These are phyloP conservation scores for Salvator merianae DNA, from an alignment of 2,113 vertebrate species.

Conservation along the genomic window DNA sequence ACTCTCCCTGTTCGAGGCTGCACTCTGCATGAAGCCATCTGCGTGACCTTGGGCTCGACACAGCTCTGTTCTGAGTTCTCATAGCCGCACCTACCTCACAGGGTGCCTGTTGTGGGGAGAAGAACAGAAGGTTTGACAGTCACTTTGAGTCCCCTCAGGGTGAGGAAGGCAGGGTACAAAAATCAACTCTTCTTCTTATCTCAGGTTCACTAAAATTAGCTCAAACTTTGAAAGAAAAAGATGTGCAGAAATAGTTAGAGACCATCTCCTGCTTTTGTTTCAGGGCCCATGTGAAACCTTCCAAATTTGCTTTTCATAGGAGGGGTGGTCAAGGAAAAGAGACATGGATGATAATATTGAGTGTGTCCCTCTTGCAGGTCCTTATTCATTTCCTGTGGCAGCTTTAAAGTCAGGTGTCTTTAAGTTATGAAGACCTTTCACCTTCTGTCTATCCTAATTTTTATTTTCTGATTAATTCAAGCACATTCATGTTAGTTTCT, in stretches of 20 bases:
- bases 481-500: slow-evolving; percentile 1
- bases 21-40: too few species aligned
- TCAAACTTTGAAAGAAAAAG: neutral
- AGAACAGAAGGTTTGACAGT: too few species aligned
- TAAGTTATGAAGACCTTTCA: neutral
- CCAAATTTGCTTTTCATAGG: neutral
- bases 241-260: neutral
- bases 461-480: neutral
- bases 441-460: neutral
- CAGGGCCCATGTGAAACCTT: too few species aligned
- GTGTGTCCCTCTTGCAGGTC: neutral
- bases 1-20: too few species aligned
- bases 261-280: neutral
- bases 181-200: too few species aligned
- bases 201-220: neutral
- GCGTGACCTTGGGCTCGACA: too few species aligned
- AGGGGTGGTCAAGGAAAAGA: neutral
- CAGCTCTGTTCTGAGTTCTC: too few species aligned
- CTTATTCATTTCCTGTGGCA: accelerated
- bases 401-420: neutral
- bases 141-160: too few species aligned
- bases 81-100: too few species aligned
- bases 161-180: too few species aligned
- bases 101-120: too few species aligned
- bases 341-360: neutral